Base-by-base conservation (phyloP, 1,140 invertebrate genomes). In the Bicyclus anynana region DNA sequence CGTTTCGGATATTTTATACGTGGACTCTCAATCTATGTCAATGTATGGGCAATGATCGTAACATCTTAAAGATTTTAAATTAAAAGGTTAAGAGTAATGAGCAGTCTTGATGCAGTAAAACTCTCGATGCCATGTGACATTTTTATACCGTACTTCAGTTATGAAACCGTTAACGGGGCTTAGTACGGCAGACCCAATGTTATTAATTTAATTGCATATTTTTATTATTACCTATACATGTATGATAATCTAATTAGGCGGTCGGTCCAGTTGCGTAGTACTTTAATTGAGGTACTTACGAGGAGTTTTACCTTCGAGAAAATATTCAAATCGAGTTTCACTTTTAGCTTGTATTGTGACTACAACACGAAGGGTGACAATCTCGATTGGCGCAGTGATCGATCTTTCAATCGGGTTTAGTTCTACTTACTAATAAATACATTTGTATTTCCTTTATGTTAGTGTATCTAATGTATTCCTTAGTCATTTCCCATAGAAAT, bases 31-130 rank as follows among this genome's bases (percentile, higher is more conserved):
- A 21, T 2, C 6, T 47, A 51, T 23, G 17, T 21, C 49, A 51
- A 51, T 37, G 18, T 50, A 40, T 48, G 46, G 16, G 33, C 35
- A 53, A 53, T 59, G 42, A 57, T 49, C 26, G 47, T 57, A 57
- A 57, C 37, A 50, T 57, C 40, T 42, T 50, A 50, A 57, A 35
- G 46, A 57, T 50, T 27, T 33, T 38, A 13, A 57, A 57, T 50
- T 49, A 50, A 56, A 57, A 50, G 35, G 37, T 29, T 35, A 54
- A 42, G 46, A 13, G 38, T 29, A 27, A 42, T 50, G 23, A 10
- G 23, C 37, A 21, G 38, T 48, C 44, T 55, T 54, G 62, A 62
- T 62, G 46, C 54, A 42, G n/a, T 50, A 50, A 57, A 50, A 27
- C 21, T 54, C 27, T 21, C 33, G 13, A 47, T 12, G 29, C 20